Evolutionary conservation across 2,797 vertebrate genomes (phyloP), one percentile per base, ranked within the genome.

Genomic region (Buceros bicornis): DNA sequence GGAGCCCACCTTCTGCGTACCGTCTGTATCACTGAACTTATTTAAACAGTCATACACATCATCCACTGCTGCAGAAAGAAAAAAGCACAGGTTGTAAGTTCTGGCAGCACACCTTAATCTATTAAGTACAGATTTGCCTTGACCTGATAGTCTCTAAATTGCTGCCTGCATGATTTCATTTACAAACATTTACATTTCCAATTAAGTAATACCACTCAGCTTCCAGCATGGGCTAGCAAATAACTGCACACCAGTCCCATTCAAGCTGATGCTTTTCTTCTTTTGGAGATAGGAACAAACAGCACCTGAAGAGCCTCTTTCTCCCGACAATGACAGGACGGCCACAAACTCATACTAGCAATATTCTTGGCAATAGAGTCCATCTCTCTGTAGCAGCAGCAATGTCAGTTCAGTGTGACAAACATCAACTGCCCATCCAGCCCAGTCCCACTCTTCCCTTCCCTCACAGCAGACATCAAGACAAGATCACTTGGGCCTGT

Each of bases 31-130:
- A 72, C 16, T 69, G 33, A 87, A 65, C 4, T 71, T 87, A 85
- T 21, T 67, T 92, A 51, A 90, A 67, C 40, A 89, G 47, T 58
- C 58, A 89, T 16, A 90, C 17, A 74, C 33, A 89, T 65, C 70
- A 71, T 9, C n/a, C 62, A 72, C 81, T 66, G 70, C 70, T 82
- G 66, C 62, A 93, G 70, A 76, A 83, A 83, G 15, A 25, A 80
- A 66, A 72, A 57, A 51, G 12, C 70, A 86, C 13, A 87, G 26
- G 26, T 58, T 82, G 2, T 67, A 62, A 78, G 2, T 84, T 87
- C 66, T 79, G 40, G 18, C 20, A 89, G 53, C 2, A 0, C 13
- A 86, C 18, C 7, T 67, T 31, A 28, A 76, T 22, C 43, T 35
- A 31, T 56, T 25, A 81, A 56, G 42, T 37, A 91, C n/a, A 84